Conservation (phyloP, 2,888 invertebrate genomes). For the Griposia aprilina region DNA sequence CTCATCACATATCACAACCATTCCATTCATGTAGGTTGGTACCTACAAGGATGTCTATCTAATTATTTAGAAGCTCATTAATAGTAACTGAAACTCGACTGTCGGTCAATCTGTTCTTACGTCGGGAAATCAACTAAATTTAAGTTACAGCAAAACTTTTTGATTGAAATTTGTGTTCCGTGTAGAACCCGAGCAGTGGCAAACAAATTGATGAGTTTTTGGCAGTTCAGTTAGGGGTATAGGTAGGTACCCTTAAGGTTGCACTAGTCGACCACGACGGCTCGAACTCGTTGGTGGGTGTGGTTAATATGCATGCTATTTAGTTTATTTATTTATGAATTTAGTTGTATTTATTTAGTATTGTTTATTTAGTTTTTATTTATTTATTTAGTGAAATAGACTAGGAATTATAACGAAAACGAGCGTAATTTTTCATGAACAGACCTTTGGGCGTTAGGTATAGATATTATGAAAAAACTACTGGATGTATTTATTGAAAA, state of each 20-base stretch:
- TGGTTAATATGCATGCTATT: too few relatives aligned
- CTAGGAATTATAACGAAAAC: too few relatives aligned
- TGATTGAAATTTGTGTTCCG: constrained; percentile 28
- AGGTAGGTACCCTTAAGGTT: neutral
- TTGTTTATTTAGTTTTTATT: too few relatives aligned
- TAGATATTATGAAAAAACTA: too few relatives aligned
- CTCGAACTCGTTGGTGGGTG: too few relatives aligned
- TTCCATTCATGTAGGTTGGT: constrained; percentile 4
- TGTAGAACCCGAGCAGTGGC: constrained; percentile 5
- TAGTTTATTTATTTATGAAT: too few relatives aligned
- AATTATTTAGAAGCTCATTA: constrained; percentile 20
- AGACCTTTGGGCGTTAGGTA: too few relatives aligned
- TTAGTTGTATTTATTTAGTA: too few relatives aligned
- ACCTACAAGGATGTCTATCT: constrained; percentile 8
- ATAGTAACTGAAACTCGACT: neutral
- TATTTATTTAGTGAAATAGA: too few relatives aligned
- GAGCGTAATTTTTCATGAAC: too few relatives aligned
- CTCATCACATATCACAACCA: constrained; percentile 14
- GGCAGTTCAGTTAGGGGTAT: constrained; percentile 16
- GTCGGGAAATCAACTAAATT: constrained; percentile 13
- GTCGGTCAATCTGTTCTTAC: neutral
- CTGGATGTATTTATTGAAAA: too few relatives aligned
- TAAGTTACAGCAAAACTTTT: constrained; percentile 14
- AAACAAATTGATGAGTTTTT: constrained; percentile 32
- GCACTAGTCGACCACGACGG: too few relatives aligned